Base-by-base conservation (phyloP, 2,113 vertebrate genomes). In the Elaphurus davidianus region DNA sequence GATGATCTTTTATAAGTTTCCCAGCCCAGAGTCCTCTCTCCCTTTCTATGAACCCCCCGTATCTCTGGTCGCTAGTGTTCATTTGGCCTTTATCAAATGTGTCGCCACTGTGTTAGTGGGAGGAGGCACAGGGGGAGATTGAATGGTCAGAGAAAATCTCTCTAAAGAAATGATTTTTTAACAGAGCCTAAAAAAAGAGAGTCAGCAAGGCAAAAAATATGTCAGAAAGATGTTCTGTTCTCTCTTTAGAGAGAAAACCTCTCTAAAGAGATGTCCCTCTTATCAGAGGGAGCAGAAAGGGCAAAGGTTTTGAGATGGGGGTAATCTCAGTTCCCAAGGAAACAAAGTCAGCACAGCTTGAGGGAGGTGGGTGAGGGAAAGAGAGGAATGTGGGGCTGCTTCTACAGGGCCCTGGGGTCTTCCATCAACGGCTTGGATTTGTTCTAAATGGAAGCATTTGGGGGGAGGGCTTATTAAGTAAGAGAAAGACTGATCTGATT, bases 71-170 rank as follows among this genome's bases (percentile, higher is more conserved):
- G 28, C 50, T n/a, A 67, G 10, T 4, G 27, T 59, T 59, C 15
- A 11, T 27, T 36, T 36, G 47, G 27, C 52, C 55, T n/a, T 52
- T 36, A 94, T 21, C 40, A 64, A 17, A 89, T 19, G 23, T 19
- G 13, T 9, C 30, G 13, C 27, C 7, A 0, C 16, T 12, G 12
- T 23, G 45, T 50, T n/a, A 10, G 1, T 3, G 40, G 25, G 19
- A 43, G 40, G 4, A 13, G 2, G 3, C 3, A 5, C 0, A 2
- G 17, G 0, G 10, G 14, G 55, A 55, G 25, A n/a, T 0, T 6
- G 5, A 3, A 0, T 0, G 6, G 13, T 16, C 27, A 15, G 67
- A 47, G 27, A 47, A 76, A 45, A 30, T 16, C 33, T 89, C 13
- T 76, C 71, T 64, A 50, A 57, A 81, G 25, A 52, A 30, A 54